Percentiles rank a stretch among this genome's conserved stretches.
These are phyloP conservation scores for Drosophila diplacantha DNA, from an alignment of 2,888 invertebrate species.

Conservation along the genomic window DNA sequence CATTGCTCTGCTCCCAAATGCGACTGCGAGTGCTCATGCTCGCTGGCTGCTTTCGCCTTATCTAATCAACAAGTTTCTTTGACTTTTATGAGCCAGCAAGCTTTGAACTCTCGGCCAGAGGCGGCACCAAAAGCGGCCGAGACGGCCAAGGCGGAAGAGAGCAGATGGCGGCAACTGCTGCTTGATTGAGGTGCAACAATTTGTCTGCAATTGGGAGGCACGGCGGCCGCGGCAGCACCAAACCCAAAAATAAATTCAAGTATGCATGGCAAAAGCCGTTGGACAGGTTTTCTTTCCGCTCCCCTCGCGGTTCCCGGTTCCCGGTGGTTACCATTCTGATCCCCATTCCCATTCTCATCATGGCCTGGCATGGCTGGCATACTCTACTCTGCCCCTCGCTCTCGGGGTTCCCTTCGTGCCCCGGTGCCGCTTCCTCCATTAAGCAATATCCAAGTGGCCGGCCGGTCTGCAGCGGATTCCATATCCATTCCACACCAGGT, in stretches of 20 bases:
- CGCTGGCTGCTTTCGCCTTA: constrained; percentile 47
- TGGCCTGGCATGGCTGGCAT: neutral
- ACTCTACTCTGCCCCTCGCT: neutral
- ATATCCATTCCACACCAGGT: constrained; percentile 12
- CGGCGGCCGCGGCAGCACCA: constrained; percentile 21
- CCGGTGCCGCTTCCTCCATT: constrained; percentile 23
- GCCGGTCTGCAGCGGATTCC: constrained; percentile 56
- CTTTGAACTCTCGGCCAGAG: constrained; percentile 28
- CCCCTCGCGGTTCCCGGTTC: constrained; percentile 8
- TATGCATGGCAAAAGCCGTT: constrained; percentile 55
- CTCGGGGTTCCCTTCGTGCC: constrained; percentile 12
- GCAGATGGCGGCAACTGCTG: constrained; percentile 53
- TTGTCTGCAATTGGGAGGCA: constrained; percentile 65
- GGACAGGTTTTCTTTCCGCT: constrained; percentile 53
- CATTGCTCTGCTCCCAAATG: constrained; percentile 25
- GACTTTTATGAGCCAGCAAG: constrained; percentile 41
- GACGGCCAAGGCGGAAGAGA: constrained; percentile 45
- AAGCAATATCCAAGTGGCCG: constrained; percentile 44
- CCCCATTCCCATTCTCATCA: constrained; percentile 21
- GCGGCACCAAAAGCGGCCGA: constrained; percentile 8
- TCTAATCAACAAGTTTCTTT: constrained; percentile 65
- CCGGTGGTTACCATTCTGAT: constrained; percentile 16
- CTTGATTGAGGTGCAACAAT: constrained; percentile 69
- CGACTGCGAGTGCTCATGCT: constrained; percentile 10
- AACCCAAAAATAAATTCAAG: constrained; percentile 52